Percentiles rank a stretch among this genome's conserved stretches.
These are phyloP conservation scores for Anticlea derivata DNA, from an alignment of 2,888 invertebrate genomes.

Conservation along the genomic window DNA sequence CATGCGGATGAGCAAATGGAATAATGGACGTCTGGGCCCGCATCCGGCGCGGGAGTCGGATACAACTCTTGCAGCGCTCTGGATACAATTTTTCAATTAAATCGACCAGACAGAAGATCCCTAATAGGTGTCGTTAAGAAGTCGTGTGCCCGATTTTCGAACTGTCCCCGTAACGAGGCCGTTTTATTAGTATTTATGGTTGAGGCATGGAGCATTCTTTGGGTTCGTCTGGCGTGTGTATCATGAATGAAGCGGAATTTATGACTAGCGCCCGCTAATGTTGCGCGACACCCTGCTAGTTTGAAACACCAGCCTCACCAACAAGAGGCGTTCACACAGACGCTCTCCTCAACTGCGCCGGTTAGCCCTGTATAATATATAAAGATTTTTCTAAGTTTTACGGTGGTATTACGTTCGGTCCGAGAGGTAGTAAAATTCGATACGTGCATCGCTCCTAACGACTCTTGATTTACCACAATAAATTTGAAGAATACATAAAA, in stretches of 20 bases:
- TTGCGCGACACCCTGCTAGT: conserved; percentile 52
- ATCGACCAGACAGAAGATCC: conserved; percentile 82
- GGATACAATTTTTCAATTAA: conserved; percentile 84
- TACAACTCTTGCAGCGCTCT: conserved; percentile 80
- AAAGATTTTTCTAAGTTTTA: conserved; percentile 79
- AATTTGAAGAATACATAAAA: conserved; percentile 72
- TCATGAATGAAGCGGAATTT: conserved; percentile 79
- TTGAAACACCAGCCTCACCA: conserved; percentile 48
- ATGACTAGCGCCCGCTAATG: conserved; percentile 70
- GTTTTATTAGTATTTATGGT: conserved; percentile 82
- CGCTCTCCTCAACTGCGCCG: conserved; percentile 56
- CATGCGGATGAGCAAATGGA: conserved; percentile 83
- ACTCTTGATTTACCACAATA: conserved; percentile 77
- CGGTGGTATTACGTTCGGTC: conserved; percentile 66
- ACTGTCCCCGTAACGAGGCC: conserved; percentile 79
- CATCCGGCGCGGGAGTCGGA: conserved; percentile 81
- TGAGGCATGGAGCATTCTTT: conserved; percentile 63
- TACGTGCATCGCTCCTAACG: conserved; percentile 74
- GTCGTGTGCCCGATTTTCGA: conserved; percentile 83
- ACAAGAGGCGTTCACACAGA: conserved; percentile 28
- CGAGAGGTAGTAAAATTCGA: conserved; percentile 75
- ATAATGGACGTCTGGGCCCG: conserved; percentile 84
- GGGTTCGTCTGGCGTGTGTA: conserved; percentile 44
- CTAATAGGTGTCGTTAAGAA: conserved; percentile 84
- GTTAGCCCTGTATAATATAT: conserved; percentile 56